Evolutionary conservation across 2,888 invertebrate species (phyloP).

Genomic region (Scaptomyza flava): DNA sequence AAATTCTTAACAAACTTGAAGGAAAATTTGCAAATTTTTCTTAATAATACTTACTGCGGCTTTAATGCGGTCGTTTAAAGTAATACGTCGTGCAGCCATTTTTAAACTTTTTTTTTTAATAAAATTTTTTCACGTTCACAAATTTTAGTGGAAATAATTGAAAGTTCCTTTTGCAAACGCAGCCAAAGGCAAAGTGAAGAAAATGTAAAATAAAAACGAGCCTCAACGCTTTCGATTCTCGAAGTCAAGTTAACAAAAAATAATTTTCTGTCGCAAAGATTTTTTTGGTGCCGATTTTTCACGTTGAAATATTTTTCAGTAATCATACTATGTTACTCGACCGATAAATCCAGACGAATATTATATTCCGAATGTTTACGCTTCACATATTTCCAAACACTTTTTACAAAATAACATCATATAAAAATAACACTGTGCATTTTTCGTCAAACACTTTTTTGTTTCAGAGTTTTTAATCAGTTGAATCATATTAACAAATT

Average conservation of each 20-base stretch:
- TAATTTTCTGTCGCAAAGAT: too few species aligned
- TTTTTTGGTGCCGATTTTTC: background rate
- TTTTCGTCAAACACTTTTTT: background rate
- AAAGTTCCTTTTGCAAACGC: too few species aligned
- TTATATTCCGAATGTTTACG: background rate
- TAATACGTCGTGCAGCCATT: background rate
- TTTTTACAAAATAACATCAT: background rate
- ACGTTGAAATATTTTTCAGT: background rate
- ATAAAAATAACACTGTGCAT: too few species aligned
- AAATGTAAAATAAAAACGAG: too few species aligned
- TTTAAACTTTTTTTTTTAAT: background rate
- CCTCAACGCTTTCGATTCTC: background rate
- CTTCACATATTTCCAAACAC: too few species aligned
- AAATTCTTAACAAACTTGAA: too few species aligned
- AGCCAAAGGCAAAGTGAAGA: too few species aligned
- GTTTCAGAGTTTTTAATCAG: background rate
- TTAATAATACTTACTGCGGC: background rate
- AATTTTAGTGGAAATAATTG: too few species aligned
- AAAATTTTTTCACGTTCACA: too few species aligned
- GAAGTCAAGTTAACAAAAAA: too few species aligned
- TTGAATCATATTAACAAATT: slow-evolving; percentile 1
- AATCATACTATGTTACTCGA: background rate
- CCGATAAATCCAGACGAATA: background rate
- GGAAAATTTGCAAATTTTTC: too few species aligned
- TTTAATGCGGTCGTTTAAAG: background rate